These are phyloP conservation scores for Copidosoma floridanum DNA, from an alignment of 1,140 invertebrate genomes.

Conservation along the genomic window DNA sequence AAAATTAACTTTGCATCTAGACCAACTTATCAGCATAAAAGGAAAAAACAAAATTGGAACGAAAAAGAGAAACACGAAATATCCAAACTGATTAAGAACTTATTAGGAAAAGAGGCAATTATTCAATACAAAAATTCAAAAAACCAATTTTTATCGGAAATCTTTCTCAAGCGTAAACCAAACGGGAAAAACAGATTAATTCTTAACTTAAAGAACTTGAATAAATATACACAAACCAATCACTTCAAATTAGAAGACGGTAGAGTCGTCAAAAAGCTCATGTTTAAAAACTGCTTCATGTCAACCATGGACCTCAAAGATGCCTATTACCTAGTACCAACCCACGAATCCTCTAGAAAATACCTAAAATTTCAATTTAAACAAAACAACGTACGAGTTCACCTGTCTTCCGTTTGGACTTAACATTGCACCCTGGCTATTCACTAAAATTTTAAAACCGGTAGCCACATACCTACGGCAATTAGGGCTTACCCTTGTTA, in stretches of 20 bases:
- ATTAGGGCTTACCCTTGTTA: slow-evolving; percentile 1
- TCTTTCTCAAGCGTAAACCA: slow-evolving; percentile 11
- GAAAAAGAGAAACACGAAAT: too few relatives aligned
- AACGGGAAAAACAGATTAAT: background rate
- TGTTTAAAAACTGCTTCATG: slow-evolving; percentile 7
- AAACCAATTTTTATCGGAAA: slow-evolving; percentile 18
- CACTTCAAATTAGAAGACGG: slow-evolving; percentile 10
- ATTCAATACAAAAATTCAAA: background rate
- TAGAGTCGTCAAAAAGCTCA: slow-evolving; percentile 3
- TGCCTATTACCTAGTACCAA: slow-evolving; percentile 17
- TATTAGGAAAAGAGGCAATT: slow-evolving; percentile 5
- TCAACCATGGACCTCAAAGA: slow-evolving; percentile 19
- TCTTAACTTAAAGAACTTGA: background rate
- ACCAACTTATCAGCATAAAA: too few relatives aligned
- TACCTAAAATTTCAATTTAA: slow-evolving; percentile 25
- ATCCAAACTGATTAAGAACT: background rate
- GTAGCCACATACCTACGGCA: background rate
- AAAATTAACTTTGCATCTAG: too few relatives aligned
- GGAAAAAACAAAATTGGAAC: too few relatives aligned
- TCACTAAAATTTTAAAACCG: slow-evolving; percentile 26
- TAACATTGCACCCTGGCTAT: slow-evolving; percentile 13
- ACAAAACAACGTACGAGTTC: slow-evolving; percentile 23
- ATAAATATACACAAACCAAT: background rate
- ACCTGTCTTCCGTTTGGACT: slow-evolving; percentile 24
- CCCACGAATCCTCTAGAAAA: background rate